These are phyloP conservation scores for Drosophila azteca DNA, from an alignment of 1,140 invertebrate species.

Conservation along the genomic window DNA sequence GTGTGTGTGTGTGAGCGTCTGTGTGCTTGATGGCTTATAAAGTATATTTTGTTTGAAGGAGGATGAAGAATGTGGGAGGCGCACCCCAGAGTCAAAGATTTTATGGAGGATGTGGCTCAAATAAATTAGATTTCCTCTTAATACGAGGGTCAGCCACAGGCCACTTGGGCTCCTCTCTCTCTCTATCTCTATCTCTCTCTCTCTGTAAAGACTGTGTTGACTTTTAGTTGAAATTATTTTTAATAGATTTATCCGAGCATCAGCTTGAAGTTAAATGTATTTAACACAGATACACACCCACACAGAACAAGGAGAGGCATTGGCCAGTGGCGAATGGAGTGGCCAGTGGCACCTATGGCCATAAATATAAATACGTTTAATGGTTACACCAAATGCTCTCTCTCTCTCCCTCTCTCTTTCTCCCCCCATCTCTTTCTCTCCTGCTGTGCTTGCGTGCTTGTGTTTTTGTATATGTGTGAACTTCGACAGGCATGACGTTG, in stretches of 20 bases:
- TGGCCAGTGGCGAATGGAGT: slow-evolving; percentile 6
- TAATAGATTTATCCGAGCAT: slow-evolving; percentile 70
- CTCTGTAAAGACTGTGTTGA: slow-evolving; percentile 33
- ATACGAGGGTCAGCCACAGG: slow-evolving; percentile 61
- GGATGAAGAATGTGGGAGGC: background rate
- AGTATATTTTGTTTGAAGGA: background rate
- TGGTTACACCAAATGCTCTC: slow-evolving; percentile 52
- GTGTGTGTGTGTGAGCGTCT: too few species aligned
- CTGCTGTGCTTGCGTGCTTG: slow-evolving; percentile 8
- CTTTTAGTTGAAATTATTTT: slow-evolving; percentile 70
- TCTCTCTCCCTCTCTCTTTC: slow-evolving; percentile 1
- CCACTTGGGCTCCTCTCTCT: background rate
- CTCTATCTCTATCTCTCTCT: background rate
- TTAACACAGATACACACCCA: slow-evolving; percentile 39
- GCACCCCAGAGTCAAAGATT: slow-evolving; percentile 7
- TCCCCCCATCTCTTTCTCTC: background rate
- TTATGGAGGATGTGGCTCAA: slow-evolving; percentile 36
- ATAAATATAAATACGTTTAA: slow-evolving; percentile 78
- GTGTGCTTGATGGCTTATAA: slow-evolving; percentile 21
- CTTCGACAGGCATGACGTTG: slow-evolving; percentile 77
- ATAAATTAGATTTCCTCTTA: slow-evolving; percentile 67
- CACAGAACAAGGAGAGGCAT: background rate
- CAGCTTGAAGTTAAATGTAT: slow-evolving; percentile 48
- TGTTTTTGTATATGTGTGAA: slow-evolving; percentile 43
- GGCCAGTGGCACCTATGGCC: slow-evolving; percentile 30